Evolutionary conservation across 2,888 invertebrate genomes (phyloP).

Genomic region (Psylliodes chrysocephalus): DNA sequence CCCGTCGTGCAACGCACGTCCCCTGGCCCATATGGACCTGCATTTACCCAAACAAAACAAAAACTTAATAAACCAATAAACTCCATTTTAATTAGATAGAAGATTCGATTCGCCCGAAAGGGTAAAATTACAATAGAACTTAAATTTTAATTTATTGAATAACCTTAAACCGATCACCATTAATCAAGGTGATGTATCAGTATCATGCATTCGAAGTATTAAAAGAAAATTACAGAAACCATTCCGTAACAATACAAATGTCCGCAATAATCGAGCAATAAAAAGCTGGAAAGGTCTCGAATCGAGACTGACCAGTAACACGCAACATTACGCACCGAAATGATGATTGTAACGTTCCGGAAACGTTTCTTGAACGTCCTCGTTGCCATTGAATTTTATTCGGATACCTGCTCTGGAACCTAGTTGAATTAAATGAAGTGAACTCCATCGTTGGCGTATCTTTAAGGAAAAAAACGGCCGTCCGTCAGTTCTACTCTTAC

Average conservation of each 20-base stretch:
- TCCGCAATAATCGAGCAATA: slow-evolving; percentile 9
- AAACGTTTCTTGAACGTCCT: slow-evolving; percentile 38
- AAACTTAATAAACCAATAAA: no score
- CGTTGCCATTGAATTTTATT: slow-evolving; percentile 43
- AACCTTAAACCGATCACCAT: no score
- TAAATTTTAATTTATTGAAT: no score
- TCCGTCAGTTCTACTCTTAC: background rate
- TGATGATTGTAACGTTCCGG: slow-evolving; percentile 42
- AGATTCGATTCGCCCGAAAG: no score
- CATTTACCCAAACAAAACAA: no score
- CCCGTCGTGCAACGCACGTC: no score
- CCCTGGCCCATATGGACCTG: no score
- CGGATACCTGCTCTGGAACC: slow-evolving; percentile 14
- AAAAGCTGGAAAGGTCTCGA: slow-evolving; percentile 27
- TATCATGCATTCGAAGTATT: no score
- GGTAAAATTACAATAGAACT: no score
- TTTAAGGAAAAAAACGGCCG: background rate
- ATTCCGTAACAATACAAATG: background rate
- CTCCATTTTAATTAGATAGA: no score
- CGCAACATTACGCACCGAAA: slow-evolving; percentile 50
- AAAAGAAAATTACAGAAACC: background rate
- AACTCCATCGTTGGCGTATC: slow-evolving; percentile 1
- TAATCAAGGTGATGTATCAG: no score
- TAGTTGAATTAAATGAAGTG: slow-evolving; percentile 41
- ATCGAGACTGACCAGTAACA: slow-evolving; percentile 40